These are phyloP conservation scores for Bursaphelenchus mucronatus DNA, from an alignment of 1,140 invertebrate genomes.

Conservation along the genomic window DNA sequence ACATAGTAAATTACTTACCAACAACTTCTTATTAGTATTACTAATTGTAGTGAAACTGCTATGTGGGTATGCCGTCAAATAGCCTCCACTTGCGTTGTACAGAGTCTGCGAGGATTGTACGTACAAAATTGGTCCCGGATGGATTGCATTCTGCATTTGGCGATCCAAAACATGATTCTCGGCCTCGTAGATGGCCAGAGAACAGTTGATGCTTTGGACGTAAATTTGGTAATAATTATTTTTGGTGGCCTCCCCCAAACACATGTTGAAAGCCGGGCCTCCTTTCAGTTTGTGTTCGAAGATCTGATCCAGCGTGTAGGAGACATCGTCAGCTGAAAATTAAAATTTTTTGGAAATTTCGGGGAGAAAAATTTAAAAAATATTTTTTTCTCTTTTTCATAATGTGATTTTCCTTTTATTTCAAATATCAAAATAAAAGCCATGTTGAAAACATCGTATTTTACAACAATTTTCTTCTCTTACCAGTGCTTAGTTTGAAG, in stretches of 20 bases:
- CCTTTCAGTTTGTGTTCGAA: slow-evolving; percentile 44
- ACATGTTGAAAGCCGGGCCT: slow-evolving; percentile 42
- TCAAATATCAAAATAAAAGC: background rate
- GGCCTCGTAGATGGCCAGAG: slow-evolving; percentile 36
- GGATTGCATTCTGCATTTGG: slow-evolving; percentile 27
- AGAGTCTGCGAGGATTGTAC: slow-evolving; percentile 35
- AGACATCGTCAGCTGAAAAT: slow-evolving; percentile 36
- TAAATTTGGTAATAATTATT: slow-evolving; percentile 31
- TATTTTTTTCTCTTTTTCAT: too few relatives aligned
- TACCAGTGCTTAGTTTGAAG: slow-evolving; percentile 23
- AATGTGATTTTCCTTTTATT: background rate
- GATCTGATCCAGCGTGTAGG: slow-evolving; percentile 38
- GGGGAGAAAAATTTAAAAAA: background rate
- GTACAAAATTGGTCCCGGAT: slow-evolving; percentile 43
- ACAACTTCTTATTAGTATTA: background rate
- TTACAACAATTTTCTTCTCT: background rate
- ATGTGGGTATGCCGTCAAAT: background rate
- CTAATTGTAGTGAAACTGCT: slow-evolving; percentile 24
- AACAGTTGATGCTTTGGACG: slow-evolving; percentile 42
- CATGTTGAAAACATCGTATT: slow-evolving; percentile 15
- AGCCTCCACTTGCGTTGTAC: slow-evolving; percentile 18
- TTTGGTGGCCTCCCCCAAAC: slow-evolving; percentile 27
- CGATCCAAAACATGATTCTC: slow-evolving; percentile 40
- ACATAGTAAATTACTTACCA: slow-evolving; percentile 2
- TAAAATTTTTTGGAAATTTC: background rate